phyloP scores from a whole-genome alignment of 2,888 invertebrate genomes.

The Eudemis profundana region DNA sequence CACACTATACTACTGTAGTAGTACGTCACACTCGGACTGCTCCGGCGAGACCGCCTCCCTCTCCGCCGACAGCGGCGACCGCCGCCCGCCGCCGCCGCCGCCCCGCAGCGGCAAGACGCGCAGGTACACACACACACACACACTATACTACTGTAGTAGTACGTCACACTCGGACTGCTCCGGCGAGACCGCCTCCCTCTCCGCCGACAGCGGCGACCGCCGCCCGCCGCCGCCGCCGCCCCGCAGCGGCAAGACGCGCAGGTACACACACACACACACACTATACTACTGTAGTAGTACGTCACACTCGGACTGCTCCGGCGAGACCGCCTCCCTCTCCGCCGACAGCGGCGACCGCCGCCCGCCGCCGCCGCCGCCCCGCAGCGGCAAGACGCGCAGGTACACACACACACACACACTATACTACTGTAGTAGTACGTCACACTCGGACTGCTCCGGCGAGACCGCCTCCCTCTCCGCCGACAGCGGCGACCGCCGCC shows the following conservation, averaged over 20 bases:
- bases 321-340: conserved; percentile 80
- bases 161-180: conserved; percentile 81
- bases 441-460: conserved; percentile 72
- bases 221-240: conserved; percentile 67
- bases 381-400: conserved; percentile 69
- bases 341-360: conserved; percentile 80
- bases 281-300: conserved; percentile 42
- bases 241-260: conserved; percentile 65
- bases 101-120: conserved; percentile 65
- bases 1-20: too few relatives aligned
- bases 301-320: conserved; percentile 81
- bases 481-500: conserved; percentile 76
- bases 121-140: conserved; percentile 56
- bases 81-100: conserved; percentile 68
- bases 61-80: conserved; percentile 80
- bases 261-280: conserved; percentile 53
- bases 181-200: conserved; percentile 80
- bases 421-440: too few relatives aligned
- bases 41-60: conserved; percentile 81
- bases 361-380: conserved; percentile 64
- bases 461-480: conserved; percentile 81
- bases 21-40: conserved; percentile 78
- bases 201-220: conserved; percentile 79
- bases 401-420: conserved; percentile 43
- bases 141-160: too few relatives aligned